Base-by-base conservation (phyloP, 2,797 vertebrate species). In the Sebastiscus tertius region DNA sequence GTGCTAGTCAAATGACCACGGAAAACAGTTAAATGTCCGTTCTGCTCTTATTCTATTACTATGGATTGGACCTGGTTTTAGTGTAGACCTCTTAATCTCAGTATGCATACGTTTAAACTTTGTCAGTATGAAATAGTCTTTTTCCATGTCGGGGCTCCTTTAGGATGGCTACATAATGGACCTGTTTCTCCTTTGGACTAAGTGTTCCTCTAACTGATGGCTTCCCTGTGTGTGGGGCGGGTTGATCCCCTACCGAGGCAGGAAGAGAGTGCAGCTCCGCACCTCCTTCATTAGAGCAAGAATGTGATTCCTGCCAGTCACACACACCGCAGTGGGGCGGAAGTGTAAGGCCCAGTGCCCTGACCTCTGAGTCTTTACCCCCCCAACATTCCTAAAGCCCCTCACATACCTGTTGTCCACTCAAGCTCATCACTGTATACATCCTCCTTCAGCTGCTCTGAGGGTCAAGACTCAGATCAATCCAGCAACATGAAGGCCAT, bases 271-370 rank as follows among this genome's bases (percentile, higher is more conserved):
- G 31, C 49, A 61, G 36, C 69, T 64, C 61, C 65, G 34, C 33
- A 24, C 9, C 70, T 69, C 33, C 76, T 76, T 89, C 75, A 86
- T 86, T 90, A 84, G 82, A 55, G 39, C 58, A 81, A 71, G 77
- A 88, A 90, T 88, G 84, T 68, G 65, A 74, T 84, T 77, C 75
- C 77, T 81, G 65, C 64, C 75, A 64, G 77, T 81, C 60, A 59
- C 59, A 42, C 60, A 42, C 63, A 69, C 55, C 29, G 29, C 69
- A 42, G 56, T 61, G 12, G 29, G 20, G 46, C 49, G 36, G 79
- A 86, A 81, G 79, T 78, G 75, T 36, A 16, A 26, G 18, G 39
- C 71, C 73, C 80, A 1, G 33, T 16, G 67, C 54, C 62, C 54
- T 77, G 80, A 83, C 83, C 87, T 63, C 61, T 58, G n/a, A 67